Evolutionary conservation across 2,797 vertebrate genomes (phyloP), one percentile per base, ranked within the genome.

Genomic region (Sarcoramphus papa): DNA sequence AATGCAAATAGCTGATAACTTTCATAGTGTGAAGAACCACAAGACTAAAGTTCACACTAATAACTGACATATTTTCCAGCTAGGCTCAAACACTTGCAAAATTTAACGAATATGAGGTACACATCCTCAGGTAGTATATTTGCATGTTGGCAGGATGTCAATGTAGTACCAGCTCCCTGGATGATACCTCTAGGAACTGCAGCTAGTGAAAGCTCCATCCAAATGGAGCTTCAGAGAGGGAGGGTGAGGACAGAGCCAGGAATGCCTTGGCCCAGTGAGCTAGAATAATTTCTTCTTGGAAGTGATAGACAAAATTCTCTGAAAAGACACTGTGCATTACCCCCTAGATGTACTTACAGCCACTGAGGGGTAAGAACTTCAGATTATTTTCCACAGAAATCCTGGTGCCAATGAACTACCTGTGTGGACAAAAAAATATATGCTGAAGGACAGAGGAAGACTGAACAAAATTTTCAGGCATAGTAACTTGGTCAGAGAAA

Each of bases 141-240:
- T 94, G 10, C 13, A 16, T 5, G 7, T 9, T 45, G 47, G 8
- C 18, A 64, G 51, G 37, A 35, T 70, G 17, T 28, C 62, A 88
- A 0, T 18, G 23, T 16, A 50, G 19, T 41, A 30, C 4, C 7
- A 81, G 22, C 11, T 4, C 10, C 0, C 0, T 48, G 24, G 15
- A 8, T 12, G 5, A 25, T 35, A 67, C 2, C 3, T 25, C 20
- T 74, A 56, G 27, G 10, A 86, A 11, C 14, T 65, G 23, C 6
- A 59, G 23, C 9, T 18, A 47, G 21, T 40, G 21, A 85, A 69
- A 80, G 4, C 7, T 79, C 4, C 22, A n/a, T 56, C 6, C 25
- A 90, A 31, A 85, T 16, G 30, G 15, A 83, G 11, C 9, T 74
- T 81, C 2, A 3, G 25, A 74, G 40, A 30, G 22, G 6, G 6